Base-by-base conservation (phyloP, 2,888 invertebrate genomes). In the Drosophila histrio region DNA sequence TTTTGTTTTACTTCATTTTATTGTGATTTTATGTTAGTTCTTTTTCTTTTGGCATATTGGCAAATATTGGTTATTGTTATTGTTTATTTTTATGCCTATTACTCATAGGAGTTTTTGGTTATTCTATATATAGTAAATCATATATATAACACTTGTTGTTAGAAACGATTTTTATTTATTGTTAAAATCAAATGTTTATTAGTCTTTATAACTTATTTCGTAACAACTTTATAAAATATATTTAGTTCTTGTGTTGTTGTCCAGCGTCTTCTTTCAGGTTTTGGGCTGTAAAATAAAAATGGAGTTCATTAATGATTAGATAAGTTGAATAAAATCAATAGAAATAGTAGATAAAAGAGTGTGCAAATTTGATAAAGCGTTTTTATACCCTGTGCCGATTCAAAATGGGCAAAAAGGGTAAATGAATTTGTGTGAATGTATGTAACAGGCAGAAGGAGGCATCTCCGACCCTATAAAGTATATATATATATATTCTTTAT, bases 11-110 rank as follows among this genome's bases (percentile, higher is more conserved):
- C 69, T 75, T 80, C 71, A 63, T 85, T 87, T 87, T 63, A 80
- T 80, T 82, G 75, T 78, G 75, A 75, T 84, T 82, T 78, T 62
- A 70, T 83, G 74, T 53, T 52, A 59, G 68, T 79, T 79, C 69
- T 63, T 69, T 81, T 71, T 79, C 71, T 62, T 72, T 71, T 80
- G 78, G 71, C 67, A 80, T 72, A 72, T 77, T 74, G 69, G 77
- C 73, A 89, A 87, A 87, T 83, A 87, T 87, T 79, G 86, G 77
- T 78, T 62, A 49, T 43, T 59, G n/a, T n/a, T n/a, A n/a, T 73
- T 73, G 61, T 77, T 43, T 67, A 59, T 36, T 59, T 65, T 54
- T 60, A 49, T 43, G 11, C 2, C 2, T 17, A 19, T 21, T 22
- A 9, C n/a, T 19, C 26, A 19, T 30, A 46, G 28, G n/a, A n/a